Evolutionary conservation across 2,797 vertebrate species (phyloP), one percentile per base, ranked within the genome.

Genomic region (Paedocypris micromegethes): DNA sequence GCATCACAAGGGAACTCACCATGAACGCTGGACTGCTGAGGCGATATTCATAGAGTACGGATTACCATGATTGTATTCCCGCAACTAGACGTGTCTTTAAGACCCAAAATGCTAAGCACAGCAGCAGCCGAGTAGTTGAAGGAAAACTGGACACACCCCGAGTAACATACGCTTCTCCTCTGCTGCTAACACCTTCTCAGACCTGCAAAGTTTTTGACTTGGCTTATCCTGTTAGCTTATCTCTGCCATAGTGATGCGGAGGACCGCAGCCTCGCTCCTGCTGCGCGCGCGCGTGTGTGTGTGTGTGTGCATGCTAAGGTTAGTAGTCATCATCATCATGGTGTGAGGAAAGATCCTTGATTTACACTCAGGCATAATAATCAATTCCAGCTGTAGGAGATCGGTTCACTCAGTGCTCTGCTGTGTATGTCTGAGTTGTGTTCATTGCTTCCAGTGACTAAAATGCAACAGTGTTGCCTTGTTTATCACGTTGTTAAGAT

Each of bases 51-150:
- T n/a, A 64, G 44, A 63, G 65, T 41, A 51, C 56, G 54, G 49
- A 49, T 52, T 64, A 58, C 57, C 59, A 72, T 64, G 23, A 58
- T 39, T 42, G 38, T 48, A 37, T 56, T 49, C 40, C n/a, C 43
- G 50, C 7, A 60, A 54, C 37, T n/a, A 47, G n/a, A 68, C 40
- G 42, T 66, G 38, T 39, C 52, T 51, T 52, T 41, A 49, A 62
- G 51, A 66, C 53, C 68, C 49, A 23, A 79, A 81, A 77, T 68
- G 72, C 53, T 74, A 73, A 79, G 82, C 80, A 77, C 79, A 49
- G 60, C 0, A 75, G 84, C 66, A 67, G 64, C 59, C 45, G 61
- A 70, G 50, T 23, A 72, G 38, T 46, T 2, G 57, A 68, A 52
- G 48, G 47, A 57, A 54, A 57, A 63, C 57, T 56, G 61, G 69